Evolutionary conservation across 2,888 invertebrate genomes (phyloP).

Genomic region (Melieria picta): DNA sequence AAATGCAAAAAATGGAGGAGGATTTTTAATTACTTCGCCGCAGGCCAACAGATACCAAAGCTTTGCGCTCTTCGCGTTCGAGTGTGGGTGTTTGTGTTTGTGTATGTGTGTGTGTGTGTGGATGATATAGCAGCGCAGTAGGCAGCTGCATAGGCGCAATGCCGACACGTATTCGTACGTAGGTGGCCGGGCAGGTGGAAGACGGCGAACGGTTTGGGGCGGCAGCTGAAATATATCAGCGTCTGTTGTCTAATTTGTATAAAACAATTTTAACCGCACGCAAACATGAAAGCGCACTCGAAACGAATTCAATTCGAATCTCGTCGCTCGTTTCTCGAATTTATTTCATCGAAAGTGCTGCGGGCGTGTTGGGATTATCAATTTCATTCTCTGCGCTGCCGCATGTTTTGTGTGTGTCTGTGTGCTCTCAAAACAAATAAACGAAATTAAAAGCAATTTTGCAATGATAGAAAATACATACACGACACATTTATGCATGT

Average conservation of each 20-base stretch:
- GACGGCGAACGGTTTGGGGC: constrained; percentile 4
- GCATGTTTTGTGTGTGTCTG: constrained; percentile 12
- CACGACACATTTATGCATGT: not conserved
- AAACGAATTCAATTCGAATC: too few species aligned
- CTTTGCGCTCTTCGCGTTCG: constrained; percentile 9
- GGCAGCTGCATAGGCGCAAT: not conserved
- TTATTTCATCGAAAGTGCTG: constrained; percentile 29
- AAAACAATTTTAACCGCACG: constrained; percentile 35
- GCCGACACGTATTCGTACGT: not conserved
- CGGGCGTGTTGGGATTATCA: constrained; percentile 32
- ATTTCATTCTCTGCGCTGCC: constrained; percentile 7
- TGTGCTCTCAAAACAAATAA: constrained; percentile 28
- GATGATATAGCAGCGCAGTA: not conserved
- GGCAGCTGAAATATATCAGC: not conserved
- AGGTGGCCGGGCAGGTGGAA: too few species aligned
- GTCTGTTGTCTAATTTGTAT: constrained; percentile 27
- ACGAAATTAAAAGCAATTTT: constrained; percentile 32
- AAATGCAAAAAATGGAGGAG: not conserved
- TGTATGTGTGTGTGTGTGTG: not conserved
- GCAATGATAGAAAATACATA: constrained; percentile 25
- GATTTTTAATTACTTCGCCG: constrained; percentile 34
- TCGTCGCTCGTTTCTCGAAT: not conserved
- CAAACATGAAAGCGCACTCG: constrained; percentile 29
- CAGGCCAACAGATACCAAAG: constrained; percentile 19
- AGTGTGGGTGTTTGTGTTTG: not conserved